A percentile compares a stretch with the other conserved stretches of the same genome.
Evolutionary conservation across 2,113 vertebrate species (phyloP).

Genomic region (Telmatochromis brachygnathus): DNA sequence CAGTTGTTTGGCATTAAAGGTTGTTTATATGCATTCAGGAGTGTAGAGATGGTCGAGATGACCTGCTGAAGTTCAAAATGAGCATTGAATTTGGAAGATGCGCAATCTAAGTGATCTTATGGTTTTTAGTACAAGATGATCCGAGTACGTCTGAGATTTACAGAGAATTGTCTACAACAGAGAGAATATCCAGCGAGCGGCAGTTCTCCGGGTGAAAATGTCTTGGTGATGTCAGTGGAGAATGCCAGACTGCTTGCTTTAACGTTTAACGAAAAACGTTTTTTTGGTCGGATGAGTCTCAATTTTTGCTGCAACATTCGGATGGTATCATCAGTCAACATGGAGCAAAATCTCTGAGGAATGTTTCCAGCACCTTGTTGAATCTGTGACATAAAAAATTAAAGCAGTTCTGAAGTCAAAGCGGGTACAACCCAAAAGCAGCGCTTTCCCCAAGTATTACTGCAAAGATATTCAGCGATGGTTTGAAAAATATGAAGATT

Average conservation of each 20-base stretch:
- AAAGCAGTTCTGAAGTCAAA: neutral
- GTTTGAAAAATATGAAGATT: neutral
- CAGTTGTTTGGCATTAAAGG: neutral
- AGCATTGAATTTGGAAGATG: neutral
- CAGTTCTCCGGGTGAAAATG: neutral
- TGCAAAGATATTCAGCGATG: neutral
- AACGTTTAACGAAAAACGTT: accelerated
- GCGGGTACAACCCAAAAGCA: neutral
- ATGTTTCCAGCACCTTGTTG: neutral
- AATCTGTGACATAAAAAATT: neutral
- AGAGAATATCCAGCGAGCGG: neutral
- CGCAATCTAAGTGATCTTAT: neutral
- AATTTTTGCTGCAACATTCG: neutral
- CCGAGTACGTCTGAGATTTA: neutral
- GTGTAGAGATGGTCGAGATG: neutral
- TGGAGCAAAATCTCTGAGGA: neutral
- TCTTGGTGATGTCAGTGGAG: neutral
- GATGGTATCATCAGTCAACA: neutral
- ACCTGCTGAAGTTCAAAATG: neutral
- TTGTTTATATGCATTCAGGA: neutral
- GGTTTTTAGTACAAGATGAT: neutral
- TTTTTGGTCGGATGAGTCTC: neutral
- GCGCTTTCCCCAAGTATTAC: neutral
- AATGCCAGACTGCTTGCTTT: neutral
- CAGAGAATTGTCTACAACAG: neutral